Evolutionary conservation across 1,140 invertebrate species (phyloP).

Genomic region (Trialeurodes vaporariorum): DNA sequence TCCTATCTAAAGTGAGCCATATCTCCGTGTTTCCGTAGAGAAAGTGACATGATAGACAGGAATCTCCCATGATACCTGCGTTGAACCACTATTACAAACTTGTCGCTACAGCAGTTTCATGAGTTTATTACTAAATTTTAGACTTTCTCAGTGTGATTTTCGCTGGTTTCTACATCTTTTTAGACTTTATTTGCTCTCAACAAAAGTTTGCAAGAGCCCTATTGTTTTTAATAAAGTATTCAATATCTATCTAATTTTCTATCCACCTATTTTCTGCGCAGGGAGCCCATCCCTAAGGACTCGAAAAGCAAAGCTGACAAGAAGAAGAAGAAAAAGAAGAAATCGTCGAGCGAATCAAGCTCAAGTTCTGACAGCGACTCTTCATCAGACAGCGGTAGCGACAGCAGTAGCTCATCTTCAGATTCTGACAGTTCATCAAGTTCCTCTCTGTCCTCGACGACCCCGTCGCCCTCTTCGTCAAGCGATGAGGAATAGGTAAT

Average conservation of each 20-base stretch:
- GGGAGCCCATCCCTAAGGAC: neutral
- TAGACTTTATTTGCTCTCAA: too few relatives aligned
- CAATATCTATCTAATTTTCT: neutral
- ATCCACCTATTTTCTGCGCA: neutral
- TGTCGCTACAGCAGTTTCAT: too few relatives aligned
- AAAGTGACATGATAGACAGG: too few relatives aligned
- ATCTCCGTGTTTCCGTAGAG: too few relatives aligned
- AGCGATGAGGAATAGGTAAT: neutral
- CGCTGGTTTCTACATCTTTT: neutral
- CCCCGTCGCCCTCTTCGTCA: neutral
- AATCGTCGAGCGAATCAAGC: neutral
- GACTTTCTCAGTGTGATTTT: neutral
- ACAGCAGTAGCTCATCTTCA: neutral
- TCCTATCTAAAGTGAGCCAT: too few relatives aligned
- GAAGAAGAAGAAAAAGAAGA: neutral
- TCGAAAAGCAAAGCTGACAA: neutral
- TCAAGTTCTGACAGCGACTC: neutral
- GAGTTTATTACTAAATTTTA: neutral
- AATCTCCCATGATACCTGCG: too few relatives aligned
- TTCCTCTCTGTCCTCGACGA: neutral
- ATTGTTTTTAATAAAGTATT: neutral
- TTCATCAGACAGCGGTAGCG: neutral
- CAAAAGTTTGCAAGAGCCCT: too few relatives aligned
- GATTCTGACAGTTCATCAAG: neutral
- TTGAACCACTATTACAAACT: too few relatives aligned